Evolutionary conservation across 2,888 invertebrate genomes (phyloP).

Genomic region (Syrista parreyssii): DNA sequence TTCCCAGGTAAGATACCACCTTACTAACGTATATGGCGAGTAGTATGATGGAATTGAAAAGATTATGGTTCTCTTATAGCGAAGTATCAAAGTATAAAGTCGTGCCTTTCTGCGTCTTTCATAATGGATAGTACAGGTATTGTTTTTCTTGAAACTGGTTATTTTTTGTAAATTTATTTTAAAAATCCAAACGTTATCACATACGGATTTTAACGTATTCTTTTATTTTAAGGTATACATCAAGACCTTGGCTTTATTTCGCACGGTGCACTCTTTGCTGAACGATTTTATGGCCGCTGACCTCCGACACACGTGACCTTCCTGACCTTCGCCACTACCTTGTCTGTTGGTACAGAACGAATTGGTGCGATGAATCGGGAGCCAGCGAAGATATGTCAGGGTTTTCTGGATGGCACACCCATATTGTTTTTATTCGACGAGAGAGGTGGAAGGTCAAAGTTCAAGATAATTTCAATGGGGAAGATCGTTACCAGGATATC

Average conservation of each 20-base stretch:
- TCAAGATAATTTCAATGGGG: not conserved
- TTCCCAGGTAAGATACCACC: not conserved
- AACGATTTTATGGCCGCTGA: not conserved
- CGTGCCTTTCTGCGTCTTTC: not conserved
- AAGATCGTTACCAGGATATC: not conserved
- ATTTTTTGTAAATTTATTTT: not conserved
- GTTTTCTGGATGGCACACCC: not conserved
- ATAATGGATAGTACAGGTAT: not conserved
- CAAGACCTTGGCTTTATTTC: not conserved
- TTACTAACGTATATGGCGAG: not conserved
- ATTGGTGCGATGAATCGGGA: not conserved
- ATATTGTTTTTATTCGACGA: not conserved
- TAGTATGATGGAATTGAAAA: not conserved
- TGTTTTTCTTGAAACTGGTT: no score
- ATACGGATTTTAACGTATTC: not conserved
- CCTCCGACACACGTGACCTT: not conserved
- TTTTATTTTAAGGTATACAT: not conserved
- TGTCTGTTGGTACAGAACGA: not conserved
- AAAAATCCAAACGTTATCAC: not conserved
- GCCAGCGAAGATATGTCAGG: not conserved
- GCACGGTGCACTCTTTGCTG: not conserved
- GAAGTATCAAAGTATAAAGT: not conserved
- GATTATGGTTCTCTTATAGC: conserved; percentile 1
- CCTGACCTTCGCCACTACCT: not conserved
- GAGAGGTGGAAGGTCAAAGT: not conserved